Conservation (phyloP, 2,113 vertebrate genomes). For the Melanocharis versteri region DNA sequence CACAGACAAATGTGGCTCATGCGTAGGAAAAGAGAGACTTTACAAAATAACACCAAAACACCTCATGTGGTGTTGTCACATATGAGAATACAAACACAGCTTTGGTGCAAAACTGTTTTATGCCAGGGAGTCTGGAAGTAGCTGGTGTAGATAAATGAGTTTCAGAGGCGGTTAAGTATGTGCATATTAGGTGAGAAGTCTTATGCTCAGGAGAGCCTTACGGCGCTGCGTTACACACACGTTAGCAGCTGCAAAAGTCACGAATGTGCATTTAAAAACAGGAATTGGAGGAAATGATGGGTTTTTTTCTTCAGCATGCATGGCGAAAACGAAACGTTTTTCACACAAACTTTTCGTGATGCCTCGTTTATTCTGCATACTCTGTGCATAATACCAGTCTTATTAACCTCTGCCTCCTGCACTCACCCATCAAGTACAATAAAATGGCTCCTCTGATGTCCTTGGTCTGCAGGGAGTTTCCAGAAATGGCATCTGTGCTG, state of each 20-base stretch:
- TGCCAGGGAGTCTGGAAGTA: conserved; percentile 33
- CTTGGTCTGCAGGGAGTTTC: conserved; percentile 59
- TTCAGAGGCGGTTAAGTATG: neutral
- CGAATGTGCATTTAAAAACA: neutral
- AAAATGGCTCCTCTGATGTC: conserved; percentile 55
- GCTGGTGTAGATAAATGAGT: conserved; percentile 24
- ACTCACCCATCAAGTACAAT: conserved; percentile 26
- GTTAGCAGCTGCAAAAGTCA: neutral
- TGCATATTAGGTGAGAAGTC: conserved; percentile 42
- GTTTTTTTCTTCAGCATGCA: neutral
- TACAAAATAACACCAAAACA: conserved; percentile 34
- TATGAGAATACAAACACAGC: conserved; percentile 47
- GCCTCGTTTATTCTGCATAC: neutral
- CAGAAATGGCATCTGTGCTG: conserved; percentile 57
- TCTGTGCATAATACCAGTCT: neutral
- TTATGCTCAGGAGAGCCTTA: neutral
- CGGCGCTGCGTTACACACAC: accelerated
- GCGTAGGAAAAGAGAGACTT: conserved; percentile 42
- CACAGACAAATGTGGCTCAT: neutral
- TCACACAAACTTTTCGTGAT: neutral
- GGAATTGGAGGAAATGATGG: neutral
- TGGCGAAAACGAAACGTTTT: neutral
- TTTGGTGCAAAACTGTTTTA: conserved; percentile 44
- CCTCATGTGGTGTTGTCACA: conserved; percentile 44
- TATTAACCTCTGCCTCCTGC: conserved; percentile 51